A percentile compares a stretch with the other conserved stretches of the same genome.
Evolutionary conservation across 2,888 invertebrate species (phyloP).

Genomic region (Hipparchia semele): DNA sequence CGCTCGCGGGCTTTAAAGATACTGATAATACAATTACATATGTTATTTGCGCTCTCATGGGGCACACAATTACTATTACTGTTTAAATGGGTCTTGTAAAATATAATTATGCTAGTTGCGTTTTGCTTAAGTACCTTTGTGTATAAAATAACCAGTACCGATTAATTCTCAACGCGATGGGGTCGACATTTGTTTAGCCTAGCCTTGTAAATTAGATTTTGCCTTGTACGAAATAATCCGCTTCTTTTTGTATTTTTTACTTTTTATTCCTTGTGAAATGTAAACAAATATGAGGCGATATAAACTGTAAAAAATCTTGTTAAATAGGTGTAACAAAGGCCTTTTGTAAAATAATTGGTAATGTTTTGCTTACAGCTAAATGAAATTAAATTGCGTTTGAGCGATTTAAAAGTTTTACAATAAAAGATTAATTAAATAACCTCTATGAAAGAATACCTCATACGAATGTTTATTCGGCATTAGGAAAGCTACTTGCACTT

Average conservation of each 20-base stretch:
- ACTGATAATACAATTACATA: no score
- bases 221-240: neutral
- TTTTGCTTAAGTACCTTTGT: neutral
- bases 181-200: neutral
- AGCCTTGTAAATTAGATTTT: constrained; percentile 14
- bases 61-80: neutral
- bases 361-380: no score
- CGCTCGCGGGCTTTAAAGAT: no score
- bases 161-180: constrained; percentile 5
- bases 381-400: no score
- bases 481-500: neutral
- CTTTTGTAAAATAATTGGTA: no score
- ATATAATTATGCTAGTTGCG: neutral
- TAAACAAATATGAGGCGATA: neutral
- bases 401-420: neutral
- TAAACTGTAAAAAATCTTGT: neutral
- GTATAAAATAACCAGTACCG: constrained; percentile 6
- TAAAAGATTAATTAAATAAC: neutral
- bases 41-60: no score
- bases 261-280: neutral
- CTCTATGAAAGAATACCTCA: neutral
- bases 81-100: constrained; percentile 5
- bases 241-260: neutral
- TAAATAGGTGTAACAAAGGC: neutral
- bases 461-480: neutral